Evolutionary conservation across 2,888 invertebrate species (phyloP), one percentile per base, ranked within the genome.

Genomic region (Aphodius granarius): DNA sequence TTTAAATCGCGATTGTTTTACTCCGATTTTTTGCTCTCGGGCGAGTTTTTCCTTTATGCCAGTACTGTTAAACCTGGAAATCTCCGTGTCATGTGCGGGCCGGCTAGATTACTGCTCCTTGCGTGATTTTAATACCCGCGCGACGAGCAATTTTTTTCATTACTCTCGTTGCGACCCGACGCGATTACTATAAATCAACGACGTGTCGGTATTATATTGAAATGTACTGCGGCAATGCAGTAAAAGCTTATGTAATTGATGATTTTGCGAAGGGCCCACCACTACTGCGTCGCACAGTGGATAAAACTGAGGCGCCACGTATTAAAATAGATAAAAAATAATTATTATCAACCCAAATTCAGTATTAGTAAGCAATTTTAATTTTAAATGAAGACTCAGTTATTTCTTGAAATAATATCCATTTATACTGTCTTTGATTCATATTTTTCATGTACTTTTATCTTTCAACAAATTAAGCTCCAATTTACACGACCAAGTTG

Each of bases 1-100:
- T 82, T 82, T 82, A 82, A 82, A 82, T 81, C 79, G 79, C 78
- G 79, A 81, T 82, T 82, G 81, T 82, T 82, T 82, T 81, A 77
- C 79, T 68, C n/a, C 68, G 21, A 22, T 19, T 22, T 68, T 68
- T 43, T 43, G 43, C 43, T 43, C 13, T 43, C 43, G 43, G 43
- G 43, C 43, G 43, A 1, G 68, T 19, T 66, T 66, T 68, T 68
- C 43, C 20, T 20, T 68, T 68, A 20, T 21, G n/a, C 68, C 68
- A n/a, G 20, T 16, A 18, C 18, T 17, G 66, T 20, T 20, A n/a
- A n/a, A 65, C n/a, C 21, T 71, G 66, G 66, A 66, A 73, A 66
- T 66, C 23, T 43, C 13, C 73, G 64, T 21, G 22, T n/a, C 20
- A 71, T 5, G 23, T 15, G 15, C 20, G 20, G 70, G 18, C 20